Percentiles rank a stretch among this genome's conserved stretches.
These are phyloP conservation scores for Charadrius vociferus DNA, from an alignment of 2,113 vertebrate species.

Conservation along the genomic window DNA sequence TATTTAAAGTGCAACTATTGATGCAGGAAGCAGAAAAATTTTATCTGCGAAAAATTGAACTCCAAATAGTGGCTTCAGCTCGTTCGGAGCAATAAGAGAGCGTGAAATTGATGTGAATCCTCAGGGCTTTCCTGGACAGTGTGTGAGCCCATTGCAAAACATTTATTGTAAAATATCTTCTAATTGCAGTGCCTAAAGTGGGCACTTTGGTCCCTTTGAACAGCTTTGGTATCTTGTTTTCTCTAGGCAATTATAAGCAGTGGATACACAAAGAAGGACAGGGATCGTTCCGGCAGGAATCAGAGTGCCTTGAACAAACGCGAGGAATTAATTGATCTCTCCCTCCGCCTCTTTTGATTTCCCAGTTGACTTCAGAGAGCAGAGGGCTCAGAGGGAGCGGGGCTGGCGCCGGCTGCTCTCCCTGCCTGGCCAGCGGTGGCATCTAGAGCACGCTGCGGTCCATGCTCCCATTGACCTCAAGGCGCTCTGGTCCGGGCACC, in stretches of 20 bases:
- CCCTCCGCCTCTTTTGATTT: background rate
- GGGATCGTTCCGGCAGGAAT: background rate
- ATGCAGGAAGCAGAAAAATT: conserved; percentile 63
- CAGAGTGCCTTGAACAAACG: background rate
- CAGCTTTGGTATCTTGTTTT: conserved; percentile 68
- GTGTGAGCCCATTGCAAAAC: conserved; percentile 78
- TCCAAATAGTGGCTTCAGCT: conserved; percentile 83
- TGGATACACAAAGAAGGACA: background rate
- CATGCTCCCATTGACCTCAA: fast-evolving
- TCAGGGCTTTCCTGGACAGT: conserved; percentile 82
- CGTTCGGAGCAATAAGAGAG: conserved; percentile 79
- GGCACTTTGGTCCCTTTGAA: conserved; percentile 80
- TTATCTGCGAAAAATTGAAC: conserved; percentile 84
- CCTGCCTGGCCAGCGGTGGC: background rate
- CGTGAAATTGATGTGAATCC: conserved; percentile 91
- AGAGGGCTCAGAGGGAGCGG: background rate
- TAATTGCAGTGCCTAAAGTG: conserved; percentile 84
- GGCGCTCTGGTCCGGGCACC: background rate
- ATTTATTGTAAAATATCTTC: conserved; percentile 83
- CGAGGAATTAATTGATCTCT: background rate
- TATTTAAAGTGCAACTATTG: conserved; percentile 76
- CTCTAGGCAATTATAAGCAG: background rate
- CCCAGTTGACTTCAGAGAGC: background rate
- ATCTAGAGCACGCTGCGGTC: background rate
- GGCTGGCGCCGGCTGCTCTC: background rate